Conservation (phyloP, 2,113 vertebrate species). For the Pedionomus torquatus region DNA sequence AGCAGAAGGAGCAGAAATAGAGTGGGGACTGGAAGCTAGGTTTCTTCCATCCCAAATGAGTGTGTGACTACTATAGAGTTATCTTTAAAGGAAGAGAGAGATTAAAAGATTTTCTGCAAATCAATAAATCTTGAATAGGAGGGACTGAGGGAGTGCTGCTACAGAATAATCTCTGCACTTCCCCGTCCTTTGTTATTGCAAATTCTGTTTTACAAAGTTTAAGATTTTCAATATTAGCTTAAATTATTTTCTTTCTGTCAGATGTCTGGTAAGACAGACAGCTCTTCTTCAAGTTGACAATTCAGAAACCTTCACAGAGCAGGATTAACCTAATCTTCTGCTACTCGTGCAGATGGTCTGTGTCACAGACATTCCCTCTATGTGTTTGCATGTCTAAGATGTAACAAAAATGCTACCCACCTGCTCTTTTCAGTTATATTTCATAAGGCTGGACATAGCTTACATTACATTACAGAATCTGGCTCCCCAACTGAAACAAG, state of each 20-base stretch:
- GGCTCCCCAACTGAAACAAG: not conserved
- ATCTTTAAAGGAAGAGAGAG: not conserved
- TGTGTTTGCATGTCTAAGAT: not conserved
- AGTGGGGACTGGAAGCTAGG: not conserved
- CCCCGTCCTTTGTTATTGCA: not conserved
- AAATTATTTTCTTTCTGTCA: not conserved
- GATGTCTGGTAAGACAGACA: not conserved
- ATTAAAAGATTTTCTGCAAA: not conserved
- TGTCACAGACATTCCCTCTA: not conserved
- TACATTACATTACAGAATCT: not conserved
- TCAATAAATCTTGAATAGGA: not conserved
- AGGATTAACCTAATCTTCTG: not conserved
- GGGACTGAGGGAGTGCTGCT: fast-evolving
- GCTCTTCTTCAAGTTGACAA: not conserved
- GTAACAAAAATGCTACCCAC: not conserved
- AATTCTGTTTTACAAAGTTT: not conserved
- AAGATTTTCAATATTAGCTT: not conserved
- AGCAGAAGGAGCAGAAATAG: not conserved
- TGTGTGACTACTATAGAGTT: not conserved
- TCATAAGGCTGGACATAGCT: not conserved
- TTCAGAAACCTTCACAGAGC: not conserved
- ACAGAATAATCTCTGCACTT: not conserved
- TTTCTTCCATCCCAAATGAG: not conserved
- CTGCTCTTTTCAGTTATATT: not conserved
- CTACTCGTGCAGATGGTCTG: not conserved